A percentile compares a stretch with the other conserved stretches of the same genome.
phyloP scores from a whole-genome alignment of 2,113 vertebrate species.

The Silurus asotus region DNA sequence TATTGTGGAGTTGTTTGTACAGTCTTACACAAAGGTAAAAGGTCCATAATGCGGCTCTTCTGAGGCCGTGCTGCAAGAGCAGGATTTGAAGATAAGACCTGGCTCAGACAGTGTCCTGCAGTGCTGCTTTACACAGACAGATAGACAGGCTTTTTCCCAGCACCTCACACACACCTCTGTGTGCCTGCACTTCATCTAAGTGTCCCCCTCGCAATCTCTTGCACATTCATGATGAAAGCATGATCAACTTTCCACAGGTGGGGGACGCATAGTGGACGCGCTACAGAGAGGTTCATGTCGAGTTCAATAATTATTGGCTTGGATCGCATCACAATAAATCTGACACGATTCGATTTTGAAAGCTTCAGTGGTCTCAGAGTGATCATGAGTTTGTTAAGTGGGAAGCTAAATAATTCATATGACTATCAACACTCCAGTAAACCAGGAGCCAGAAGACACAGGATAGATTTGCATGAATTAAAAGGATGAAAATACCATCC shows the following conservation, averaged over 20 bases:
- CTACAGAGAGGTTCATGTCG: constrained; percentile 33
- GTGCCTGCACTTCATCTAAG: background rate
- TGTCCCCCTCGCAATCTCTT: background rate
- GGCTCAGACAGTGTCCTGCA: constrained; percentile 30
- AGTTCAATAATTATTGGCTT: constrained; percentile 29
- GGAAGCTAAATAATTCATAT: constrained; percentile 47
- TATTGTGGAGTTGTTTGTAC: constrained; percentile 6
- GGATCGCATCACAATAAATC: background rate
- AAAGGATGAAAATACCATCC: constrained; percentile 28
- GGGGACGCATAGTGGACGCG: constrained; percentile 6
- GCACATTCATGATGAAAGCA: constrained; percentile 9
- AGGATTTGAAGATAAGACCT: constrained; percentile 52
- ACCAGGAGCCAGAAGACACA: constrained; percentile 13
- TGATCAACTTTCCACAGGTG: constrained; percentile 8
- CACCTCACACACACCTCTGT: constrained; percentile 10
- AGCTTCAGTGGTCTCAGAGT: constrained; percentile 34
- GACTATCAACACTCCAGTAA: constrained; percentile 7
- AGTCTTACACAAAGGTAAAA: constrained; percentile 38
- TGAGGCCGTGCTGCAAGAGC: constrained; percentile 29
- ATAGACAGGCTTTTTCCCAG: background rate
- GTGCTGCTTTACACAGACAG: constrained; percentile 22
- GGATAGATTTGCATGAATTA: constrained; percentile 38
- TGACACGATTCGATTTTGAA: constrained; percentile 50
- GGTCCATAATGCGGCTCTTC: constrained; percentile 47
- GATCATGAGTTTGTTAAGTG: constrained; percentile 52